Evolutionary conservation across 1,140 invertebrate species (phyloP).

Genomic region (Aphelenchoides avenae): DNA sequence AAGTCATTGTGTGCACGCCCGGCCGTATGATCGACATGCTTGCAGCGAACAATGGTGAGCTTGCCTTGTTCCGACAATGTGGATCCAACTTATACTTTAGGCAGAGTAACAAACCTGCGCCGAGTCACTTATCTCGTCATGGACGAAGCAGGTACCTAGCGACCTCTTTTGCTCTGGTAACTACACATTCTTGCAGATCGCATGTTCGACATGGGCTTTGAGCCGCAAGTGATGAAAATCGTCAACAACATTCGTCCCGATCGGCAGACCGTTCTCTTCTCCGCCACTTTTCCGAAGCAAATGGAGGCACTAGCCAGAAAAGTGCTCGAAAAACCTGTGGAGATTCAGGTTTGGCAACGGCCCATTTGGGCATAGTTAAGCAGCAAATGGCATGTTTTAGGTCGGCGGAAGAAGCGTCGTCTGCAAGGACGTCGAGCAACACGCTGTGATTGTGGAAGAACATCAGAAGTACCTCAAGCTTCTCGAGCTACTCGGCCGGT

Average conservation of each 20-base stretch:
- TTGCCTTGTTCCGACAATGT: conserved; percentile 5
- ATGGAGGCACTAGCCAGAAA: conserved; percentile 95
- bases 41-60: conserved; percentile 83
- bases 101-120: conserved; percentile 86
- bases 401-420: conserved; percentile 88
- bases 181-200: too few species aligned
- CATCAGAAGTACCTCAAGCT: conserved; percentile 91
- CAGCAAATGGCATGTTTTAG: conserved; percentile 26
- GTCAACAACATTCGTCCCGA: conserved; percentile 95
- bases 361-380: not conserved
- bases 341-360: conserved; percentile 68
- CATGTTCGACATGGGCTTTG: conserved; percentile 99
- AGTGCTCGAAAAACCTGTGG: conserved; percentile 88
- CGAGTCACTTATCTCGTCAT: conserved; percentile 93
- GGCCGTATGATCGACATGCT: conserved; percentile 99
- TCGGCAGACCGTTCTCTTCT: conserved; percentile 95
- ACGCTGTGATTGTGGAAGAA: conserved; percentile 87
- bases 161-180: too few species aligned
- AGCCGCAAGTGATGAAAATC: conserved; percentile 87
- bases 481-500: conserved; percentile 86
- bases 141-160: conserved; percentile 97
- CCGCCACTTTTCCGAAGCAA: conserved; percentile 94
- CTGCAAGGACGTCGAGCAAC: conserved; percentile 94
- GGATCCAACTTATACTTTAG: conserved; percentile 58
- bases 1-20: conserved; percentile 98